Percentiles rank a stretch among this genome's conserved stretches.
phyloP scores from a whole-genome alignment of 2,888 invertebrate genomes.

The Troides aeacus region DNA sequence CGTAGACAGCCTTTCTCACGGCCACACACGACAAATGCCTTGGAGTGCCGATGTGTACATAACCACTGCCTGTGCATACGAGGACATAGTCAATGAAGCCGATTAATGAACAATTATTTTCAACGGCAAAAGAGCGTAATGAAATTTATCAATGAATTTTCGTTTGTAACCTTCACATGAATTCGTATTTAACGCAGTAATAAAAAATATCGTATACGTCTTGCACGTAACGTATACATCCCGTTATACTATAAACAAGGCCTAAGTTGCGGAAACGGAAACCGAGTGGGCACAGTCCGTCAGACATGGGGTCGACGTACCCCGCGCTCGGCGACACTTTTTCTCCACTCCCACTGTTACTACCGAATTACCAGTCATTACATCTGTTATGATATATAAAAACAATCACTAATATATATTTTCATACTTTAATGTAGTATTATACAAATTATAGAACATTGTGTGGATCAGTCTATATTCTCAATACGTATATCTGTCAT shows the following conservation, averaged over 20 bases:
- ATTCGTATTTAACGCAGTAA: not conserved
- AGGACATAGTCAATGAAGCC: constrained; percentile 14
- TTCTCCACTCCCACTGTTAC: constrained; percentile 8
- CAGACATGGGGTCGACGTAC: constrained; percentile 30
- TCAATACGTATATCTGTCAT: no score
- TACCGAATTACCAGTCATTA: not conserved
- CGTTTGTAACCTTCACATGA: not conserved
- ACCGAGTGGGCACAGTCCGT: constrained; percentile 27
- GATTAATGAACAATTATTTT: constrained; percentile 23
- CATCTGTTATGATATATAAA: constrained; percentile 2
- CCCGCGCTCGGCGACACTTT: constrained; percentile 20
- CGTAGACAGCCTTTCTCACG: constrained; percentile 42
- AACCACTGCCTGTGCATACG: constrained; percentile 16
- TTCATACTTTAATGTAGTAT: not conserved
- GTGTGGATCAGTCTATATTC: no score
- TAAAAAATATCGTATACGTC: not conserved
- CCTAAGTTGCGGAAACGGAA: constrained; percentile 29
- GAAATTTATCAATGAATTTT: not conserved
- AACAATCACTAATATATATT: not conserved
- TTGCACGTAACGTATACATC: constrained; percentile 10
- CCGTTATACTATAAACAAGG: constrained; percentile 26
- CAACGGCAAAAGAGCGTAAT: constrained; percentile 1
- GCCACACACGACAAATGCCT: constrained; percentile 33
- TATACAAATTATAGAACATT: not conserved
- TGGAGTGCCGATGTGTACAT: constrained; percentile 28